phyloP scores from a whole-genome alignment of 1,140 invertebrate species.

The Conus ventricosus region DNA sequence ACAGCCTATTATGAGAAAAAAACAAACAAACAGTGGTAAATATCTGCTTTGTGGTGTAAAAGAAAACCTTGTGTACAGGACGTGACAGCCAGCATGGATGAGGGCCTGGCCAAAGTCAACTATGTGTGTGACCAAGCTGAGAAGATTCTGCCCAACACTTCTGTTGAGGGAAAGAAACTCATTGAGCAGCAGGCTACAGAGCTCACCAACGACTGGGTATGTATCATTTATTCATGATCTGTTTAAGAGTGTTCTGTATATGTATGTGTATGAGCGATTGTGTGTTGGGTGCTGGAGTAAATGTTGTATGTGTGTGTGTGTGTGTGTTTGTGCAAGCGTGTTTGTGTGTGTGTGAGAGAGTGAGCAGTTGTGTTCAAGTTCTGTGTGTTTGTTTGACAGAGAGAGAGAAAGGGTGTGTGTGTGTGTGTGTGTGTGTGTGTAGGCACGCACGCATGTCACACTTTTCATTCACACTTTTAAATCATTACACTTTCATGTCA shows the following conservation, averaged over 20 bases:
- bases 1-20: not conserved
- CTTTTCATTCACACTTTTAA: too few species aligned
- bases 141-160: conserved; percentile 86
- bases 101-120: conserved; percentile 69
- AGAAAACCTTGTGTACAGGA: conserved; percentile 48
- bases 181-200: conserved; percentile 90
- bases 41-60: too few species aligned
- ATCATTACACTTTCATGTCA: too few species aligned
- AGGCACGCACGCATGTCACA: too few species aligned
- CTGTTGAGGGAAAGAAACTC: conserved; percentile 88
- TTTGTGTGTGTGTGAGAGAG: too few species aligned
- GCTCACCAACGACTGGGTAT: conserved; percentile 86
- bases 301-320: not conserved
- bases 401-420: too few species aligned
- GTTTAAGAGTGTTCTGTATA: too few species aligned
- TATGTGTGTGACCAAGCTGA: conserved; percentile 82
- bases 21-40: not conserved
- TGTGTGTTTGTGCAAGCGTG: not conserved
- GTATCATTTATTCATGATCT: not conserved
- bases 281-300: not conserved
- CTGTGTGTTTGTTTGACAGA: too few species aligned
- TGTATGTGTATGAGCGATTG: not conserved
- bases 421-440: too few species aligned
- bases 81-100: conserved; percentile 69
- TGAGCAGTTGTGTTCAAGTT: too few species aligned